Evolutionary conservation across 2,797 vertebrate species (phyloP).

Genomic region (Halcyon leucocephala): DNA sequence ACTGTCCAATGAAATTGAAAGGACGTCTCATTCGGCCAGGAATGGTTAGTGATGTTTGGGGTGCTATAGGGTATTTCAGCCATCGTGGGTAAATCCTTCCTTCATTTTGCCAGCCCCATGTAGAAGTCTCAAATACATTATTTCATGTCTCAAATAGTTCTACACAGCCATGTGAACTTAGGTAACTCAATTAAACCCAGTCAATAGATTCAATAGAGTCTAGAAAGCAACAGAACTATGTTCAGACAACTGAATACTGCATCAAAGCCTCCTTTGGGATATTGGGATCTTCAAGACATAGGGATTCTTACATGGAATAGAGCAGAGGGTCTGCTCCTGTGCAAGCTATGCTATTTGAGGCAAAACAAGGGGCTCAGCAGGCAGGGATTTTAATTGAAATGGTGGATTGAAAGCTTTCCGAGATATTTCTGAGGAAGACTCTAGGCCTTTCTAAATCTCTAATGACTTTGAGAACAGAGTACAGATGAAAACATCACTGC

Average conservation of each 20-base stretch:
- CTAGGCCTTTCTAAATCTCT: neutral
- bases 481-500: neutral
- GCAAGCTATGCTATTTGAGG: neutral
- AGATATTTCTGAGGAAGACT: neutral
- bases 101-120: neutral
- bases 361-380: neutral
- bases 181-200: neutral
- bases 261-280: neutral
- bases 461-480: neutral
- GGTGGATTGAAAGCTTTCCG: neutral
- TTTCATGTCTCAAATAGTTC: neutral
- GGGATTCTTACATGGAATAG: neutral
- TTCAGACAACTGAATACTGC: neutral
- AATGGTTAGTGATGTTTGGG: neutral
- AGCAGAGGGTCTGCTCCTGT: neutral
- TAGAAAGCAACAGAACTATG: neutral
- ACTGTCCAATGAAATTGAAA: neutral
- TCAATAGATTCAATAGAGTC: neutral
- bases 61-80: neutral
- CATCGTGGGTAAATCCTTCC: neutral
- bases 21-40: neutral
- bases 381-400: neutral
- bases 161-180: neutral
- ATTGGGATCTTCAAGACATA: neutral
- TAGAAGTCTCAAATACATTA: neutral